These are phyloP conservation scores for Uloborus diversus DNA, from an alignment of 1,140 invertebrate species.

Conservation along the genomic window DNA sequence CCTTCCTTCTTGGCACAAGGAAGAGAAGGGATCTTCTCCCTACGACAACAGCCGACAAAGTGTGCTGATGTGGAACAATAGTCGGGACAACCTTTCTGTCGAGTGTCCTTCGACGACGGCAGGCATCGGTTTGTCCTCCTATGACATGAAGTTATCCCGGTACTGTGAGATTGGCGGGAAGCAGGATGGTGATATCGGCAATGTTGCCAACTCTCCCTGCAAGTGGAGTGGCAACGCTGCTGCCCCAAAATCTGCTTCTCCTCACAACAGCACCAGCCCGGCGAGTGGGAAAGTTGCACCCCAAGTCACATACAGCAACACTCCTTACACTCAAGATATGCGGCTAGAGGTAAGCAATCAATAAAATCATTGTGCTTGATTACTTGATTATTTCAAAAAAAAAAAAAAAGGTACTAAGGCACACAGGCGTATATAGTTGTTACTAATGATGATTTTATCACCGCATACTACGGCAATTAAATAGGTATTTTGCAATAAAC, in stretches of 20 bases:
- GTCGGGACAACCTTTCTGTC: slow-evolving; percentile 19
- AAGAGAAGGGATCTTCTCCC: neutral
- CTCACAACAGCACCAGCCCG: slow-evolving; percentile 57
- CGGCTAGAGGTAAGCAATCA: slow-evolving; percentile 56
- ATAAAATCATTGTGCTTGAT: no score
- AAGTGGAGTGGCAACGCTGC: slow-evolving; percentile 57
- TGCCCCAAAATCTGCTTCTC: slow-evolving; percentile 56
- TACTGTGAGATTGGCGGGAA: slow-evolving; percentile 60
- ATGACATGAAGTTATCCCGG: slow-evolving; percentile 26
- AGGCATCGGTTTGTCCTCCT: neutral
- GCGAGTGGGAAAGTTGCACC: slow-evolving; percentile 58
- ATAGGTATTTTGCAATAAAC: no score
- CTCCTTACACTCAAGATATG: slow-evolving; percentile 49
- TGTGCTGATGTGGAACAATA: slow-evolving; percentile 64
- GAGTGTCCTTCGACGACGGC: slow-evolving; percentile 21
- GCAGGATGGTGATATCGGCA: slow-evolving; percentile 62
- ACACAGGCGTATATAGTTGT: no score
- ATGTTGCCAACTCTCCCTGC: slow-evolving; percentile 44
- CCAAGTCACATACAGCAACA: slow-evolving; percentile 49
- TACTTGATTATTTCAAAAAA: no score
- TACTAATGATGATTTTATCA: no score
- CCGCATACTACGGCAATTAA: no score
- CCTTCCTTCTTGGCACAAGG: slow-evolving; percentile 13
- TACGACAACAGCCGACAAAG: slow-evolving; percentile 61
- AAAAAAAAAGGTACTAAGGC: no score